Evolutionary conservation across 2,113 vertebrate species (phyloP), one percentile per base, ranked within the genome.

Genomic region (Callipepla californica): DNA sequence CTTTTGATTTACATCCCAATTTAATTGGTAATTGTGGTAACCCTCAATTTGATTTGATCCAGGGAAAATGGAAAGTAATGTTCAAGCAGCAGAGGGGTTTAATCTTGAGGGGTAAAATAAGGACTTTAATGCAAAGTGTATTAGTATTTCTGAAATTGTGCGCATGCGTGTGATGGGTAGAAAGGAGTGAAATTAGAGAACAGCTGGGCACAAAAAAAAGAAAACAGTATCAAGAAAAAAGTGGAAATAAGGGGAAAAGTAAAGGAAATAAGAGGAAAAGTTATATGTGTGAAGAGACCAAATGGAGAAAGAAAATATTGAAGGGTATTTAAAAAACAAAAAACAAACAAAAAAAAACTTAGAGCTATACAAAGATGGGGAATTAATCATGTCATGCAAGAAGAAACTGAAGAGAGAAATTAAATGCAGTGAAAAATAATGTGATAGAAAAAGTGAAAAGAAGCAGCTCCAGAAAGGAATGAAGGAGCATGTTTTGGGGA

Each of bases 151-250:
- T 40, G 61, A 82, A 70, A 11, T 53, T 63, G 61, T 53, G 66
- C n/a, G 13, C 4, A 2, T 59, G 19, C 1, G 0, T 47, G 5
- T 30, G 32, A 18, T 70, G 20, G 10, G 13, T 67, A 63, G 47
- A 90, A 7, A 69, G 5, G 44, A 58, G 26, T 44, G 20, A 80
- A 67, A 45, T 45, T 51, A 38, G 17, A 40, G 9, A 66, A 84
- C 12, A 13, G 7, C 51, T 69, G 47, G 34, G 18, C 19, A 20
- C 34, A 42, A 61, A 79, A 51, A 12, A 80, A 66, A 13, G 2
- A 50, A 53, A 55, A 12, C 2, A 3, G 8, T 2, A 2, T 26
- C 16, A 26, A 22, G 18, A 50, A 30, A 28, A 19, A 26, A 36
- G 9, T 26, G 25, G 15, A 30, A 45, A 9, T 44, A 26, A 40